Base-by-base conservation (phyloP, 1,140 invertebrate species). In the Mylabris phalerata region DNA sequence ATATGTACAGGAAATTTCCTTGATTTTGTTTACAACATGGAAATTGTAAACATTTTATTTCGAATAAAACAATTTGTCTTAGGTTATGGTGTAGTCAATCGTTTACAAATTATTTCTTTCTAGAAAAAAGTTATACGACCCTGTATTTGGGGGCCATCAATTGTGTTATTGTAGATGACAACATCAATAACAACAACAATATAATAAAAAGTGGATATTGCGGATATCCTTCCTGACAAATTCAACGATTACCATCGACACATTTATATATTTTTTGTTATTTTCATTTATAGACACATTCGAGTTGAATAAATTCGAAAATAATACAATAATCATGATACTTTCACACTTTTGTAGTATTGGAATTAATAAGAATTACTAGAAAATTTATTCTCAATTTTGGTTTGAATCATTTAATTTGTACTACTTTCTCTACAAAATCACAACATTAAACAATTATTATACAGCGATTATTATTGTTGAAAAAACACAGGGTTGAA, bases 141-240 rank as follows among this genome's bases (percentile, higher is more conserved):
- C 44, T 54, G 44, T 42, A 11, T 42, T 45, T 46, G 51, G 46
- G 51, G 51, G 51, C 32, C 51, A 52, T 27, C 32, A 43, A 44
- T 43, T 52, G 46, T 39, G 27, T 42, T 54, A 46, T 54, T 54
- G 32, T 32, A 7, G 7, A 32, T 7, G 32, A 5, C 7, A 4
- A 32, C 32, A 5, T 32, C 32, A 32, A 46, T 45, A 50, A 48
- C 19, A 43, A 42, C 42, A 26, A 54, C 51, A 7, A 32, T 3
- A 32, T 32, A 32, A 52, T 27, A 43, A 52, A 52, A 52, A 43
- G 50, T 52, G 50, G 50, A 24, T 45, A 42, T 45, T 32, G 32
- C 51, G 51, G 51, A 54, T 54, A 54, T 54, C 51, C 51, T 54
- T 54, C 51, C 51, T 54, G 51, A 32, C 32, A 46, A 54, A 43